A percentile compares a stretch with the other conserved stretches of the same genome.
phyloP scores from a whole-genome alignment of 35 echinoderm and acorn worm genomes.

The Diadema setosum region DNA sequence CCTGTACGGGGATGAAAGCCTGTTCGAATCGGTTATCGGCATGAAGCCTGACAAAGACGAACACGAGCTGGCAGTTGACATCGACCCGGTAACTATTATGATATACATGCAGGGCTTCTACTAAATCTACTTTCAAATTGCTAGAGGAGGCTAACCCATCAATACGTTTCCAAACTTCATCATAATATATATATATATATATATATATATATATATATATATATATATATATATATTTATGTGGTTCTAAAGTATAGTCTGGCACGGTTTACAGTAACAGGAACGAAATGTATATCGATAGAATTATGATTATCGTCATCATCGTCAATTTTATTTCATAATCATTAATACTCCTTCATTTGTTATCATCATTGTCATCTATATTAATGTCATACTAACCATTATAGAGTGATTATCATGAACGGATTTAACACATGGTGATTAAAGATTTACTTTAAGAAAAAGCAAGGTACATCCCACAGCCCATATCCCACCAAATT shows the following conservation, averaged over 20 bases:
- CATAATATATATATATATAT: not conserved
- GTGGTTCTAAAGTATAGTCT: not conserved
- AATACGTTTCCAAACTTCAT: not conserved
- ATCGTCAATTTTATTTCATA: not conserved
- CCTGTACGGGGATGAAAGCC: slow-evolving; percentile 45
- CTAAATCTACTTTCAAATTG: no score
- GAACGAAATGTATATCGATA: not conserved
- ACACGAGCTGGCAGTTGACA: slow-evolving; percentile 66
- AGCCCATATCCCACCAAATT: no score
- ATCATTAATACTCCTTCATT: not conserved
- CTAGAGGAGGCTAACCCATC: not conserved
- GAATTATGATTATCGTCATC: not conserved
- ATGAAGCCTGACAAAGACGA: slow-evolving; percentile 64
- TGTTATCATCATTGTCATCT: not conserved
- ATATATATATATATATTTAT: not conserved
- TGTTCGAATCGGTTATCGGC: slow-evolving; percentile 46
- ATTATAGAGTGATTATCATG: no score
- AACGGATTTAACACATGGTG: no score
- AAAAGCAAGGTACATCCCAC: no score
- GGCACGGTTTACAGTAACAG: not conserved
- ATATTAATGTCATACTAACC: not conserved
- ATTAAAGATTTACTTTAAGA: no score
- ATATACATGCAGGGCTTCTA: no score
- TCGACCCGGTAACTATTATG: slow-evolving; percentile 76
- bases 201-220: not conserved